phyloP scores from a whole-genome alignment of 2,888 invertebrate species.

The Andrena camellia region DNA sequence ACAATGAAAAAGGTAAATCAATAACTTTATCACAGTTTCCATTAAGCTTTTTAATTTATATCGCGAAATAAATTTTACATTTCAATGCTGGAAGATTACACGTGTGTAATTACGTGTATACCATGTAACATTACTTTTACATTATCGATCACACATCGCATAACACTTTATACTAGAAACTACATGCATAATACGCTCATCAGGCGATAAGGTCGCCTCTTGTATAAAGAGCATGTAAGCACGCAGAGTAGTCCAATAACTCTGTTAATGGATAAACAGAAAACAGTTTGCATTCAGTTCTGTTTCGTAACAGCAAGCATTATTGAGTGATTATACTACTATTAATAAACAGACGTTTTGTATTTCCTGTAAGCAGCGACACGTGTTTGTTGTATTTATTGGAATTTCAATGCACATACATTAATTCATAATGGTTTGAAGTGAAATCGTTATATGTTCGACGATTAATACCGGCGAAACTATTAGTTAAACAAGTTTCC shows the following conservation, averaged over 20 bases:
- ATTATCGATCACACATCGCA: conserved; percentile 1
- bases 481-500: background rate
- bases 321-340: too few species aligned
- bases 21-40: background rate
- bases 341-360: too few species aligned
- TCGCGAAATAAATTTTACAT: background rate
- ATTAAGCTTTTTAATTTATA: background rate
- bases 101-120: background rate
- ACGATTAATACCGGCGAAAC: background rate
- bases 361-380: too few species aligned
- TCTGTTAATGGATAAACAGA: too few species aligned
- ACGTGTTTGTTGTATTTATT: too few species aligned
- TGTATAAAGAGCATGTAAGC: background rate
- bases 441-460: background rate
- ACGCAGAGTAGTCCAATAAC: too few species aligned
- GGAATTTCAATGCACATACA: too few species aligned
- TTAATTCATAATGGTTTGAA: background rate
- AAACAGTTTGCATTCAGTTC: too few species aligned
- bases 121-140: background rate
- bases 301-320: too few species aligned
- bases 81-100: background rate
- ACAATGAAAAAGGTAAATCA: background rate
- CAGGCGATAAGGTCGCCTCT: background rate
- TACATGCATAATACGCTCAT: background rate
- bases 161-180: conserved; percentile 1